Conservation (phyloP, 2,797 vertebrate species). For the Eulemur coronatus region DNA sequence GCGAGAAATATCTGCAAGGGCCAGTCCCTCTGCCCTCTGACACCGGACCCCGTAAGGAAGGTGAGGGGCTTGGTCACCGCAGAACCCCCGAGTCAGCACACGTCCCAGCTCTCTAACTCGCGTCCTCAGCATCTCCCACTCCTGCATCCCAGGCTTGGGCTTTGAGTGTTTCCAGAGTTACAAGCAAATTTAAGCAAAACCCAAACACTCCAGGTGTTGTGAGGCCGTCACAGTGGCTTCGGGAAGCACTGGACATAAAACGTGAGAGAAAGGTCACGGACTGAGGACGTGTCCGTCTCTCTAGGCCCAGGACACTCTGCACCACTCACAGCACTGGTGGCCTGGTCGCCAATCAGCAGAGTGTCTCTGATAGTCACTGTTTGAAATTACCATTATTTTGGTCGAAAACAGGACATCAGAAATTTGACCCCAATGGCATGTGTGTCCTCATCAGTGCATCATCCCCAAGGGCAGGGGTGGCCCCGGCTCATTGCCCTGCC, state of each 20-base stretch:
- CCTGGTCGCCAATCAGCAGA: background rate
- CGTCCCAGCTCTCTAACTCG: rapidly evolving
- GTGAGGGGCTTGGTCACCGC: rapidly evolving
- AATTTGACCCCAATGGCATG: rapidly evolving
- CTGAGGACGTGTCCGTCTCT: rapidly evolving
- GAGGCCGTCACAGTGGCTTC: rapidly evolving
- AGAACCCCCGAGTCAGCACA: background rate
- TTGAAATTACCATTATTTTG: background rate
- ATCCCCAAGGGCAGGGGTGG: rapidly evolving
- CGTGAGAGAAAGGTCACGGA: rapidly evolving
- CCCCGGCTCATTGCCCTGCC: background rate
- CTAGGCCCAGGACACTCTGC: background rate
- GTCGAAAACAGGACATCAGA: background rate
- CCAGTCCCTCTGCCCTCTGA: background rate
- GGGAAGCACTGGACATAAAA: rapidly evolving
- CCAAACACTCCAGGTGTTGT: too few species aligned
- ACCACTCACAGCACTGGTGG: background rate
- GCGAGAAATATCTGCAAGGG: too few species aligned
- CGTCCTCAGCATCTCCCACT: rapidly evolving
- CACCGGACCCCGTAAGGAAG: rapidly evolving
- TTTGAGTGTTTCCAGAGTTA: background rate
- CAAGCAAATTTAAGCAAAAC: background rate
- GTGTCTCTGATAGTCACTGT: background rate
- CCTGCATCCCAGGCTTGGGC: background rate
- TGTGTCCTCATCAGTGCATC: background rate